Base-by-base conservation (phyloP, 2,797 vertebrate species). In the Enteromius mattozi region DNA sequence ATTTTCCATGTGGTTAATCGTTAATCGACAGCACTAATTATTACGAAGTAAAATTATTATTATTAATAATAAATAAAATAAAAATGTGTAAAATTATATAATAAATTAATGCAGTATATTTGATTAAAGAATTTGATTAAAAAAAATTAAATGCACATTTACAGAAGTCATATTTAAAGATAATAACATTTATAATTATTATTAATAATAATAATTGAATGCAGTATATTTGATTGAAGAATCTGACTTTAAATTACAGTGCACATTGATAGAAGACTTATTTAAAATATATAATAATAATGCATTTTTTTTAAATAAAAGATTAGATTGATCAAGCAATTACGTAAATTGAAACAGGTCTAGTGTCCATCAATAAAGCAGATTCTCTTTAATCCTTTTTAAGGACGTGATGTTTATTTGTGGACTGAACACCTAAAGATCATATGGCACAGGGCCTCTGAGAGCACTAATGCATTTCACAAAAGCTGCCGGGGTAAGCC, bases 371-470 rank as follows among this genome's bases (percentile, higher is more conserved):
- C 9, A 71, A 45, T n/a, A 59, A 66, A 35, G 49, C 49, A 35
- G 21, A 30, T 5, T 1, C 24, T 74, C 47, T 74, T 12, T 27
- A 49, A 72, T 9, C 14, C 13, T 24, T 2, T 74, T 30, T 69
- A 86, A 9, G n/a, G 21, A 80, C 33, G 30, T 45, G 24, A 42
- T 61, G 75, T 84, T 51, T 70, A 47, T 45, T 27, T 59, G 54
- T 9, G 16, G 27, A n/a, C 35, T 4, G 40, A 68, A 65, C 40
- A 2, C 16, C 37, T 63, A 10, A 65, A 47, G 40, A 47, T 78
- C 56, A 37, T 59, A 37, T n/a, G 27, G 3, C 1, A 2, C 13
- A 14, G 21, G 6, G 51, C 35, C 74, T 59, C 74, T 13, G 30
- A 77, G 35, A 27, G 75, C 54, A 42, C 35, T 42, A 59, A 59